Base-by-base conservation (phyloP, 1,140 invertebrate genomes). In the Drosophila jambulina region DNA sequence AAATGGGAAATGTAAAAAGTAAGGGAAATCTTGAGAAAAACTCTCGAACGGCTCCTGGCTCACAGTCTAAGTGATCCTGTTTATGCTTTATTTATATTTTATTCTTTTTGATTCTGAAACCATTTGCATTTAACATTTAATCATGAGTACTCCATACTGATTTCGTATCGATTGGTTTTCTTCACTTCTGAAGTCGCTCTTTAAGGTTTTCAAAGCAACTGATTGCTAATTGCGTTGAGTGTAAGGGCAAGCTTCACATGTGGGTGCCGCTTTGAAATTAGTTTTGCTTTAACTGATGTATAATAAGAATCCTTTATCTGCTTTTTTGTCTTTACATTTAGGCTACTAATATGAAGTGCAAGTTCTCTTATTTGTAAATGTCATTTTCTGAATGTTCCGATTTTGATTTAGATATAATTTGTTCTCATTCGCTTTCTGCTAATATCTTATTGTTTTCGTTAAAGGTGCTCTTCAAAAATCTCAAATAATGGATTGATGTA, bases 81-180 rank as follows among this genome's bases (percentile, higher is more conserved):
- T 34, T 48, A 59, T 76, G 45, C 43, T 48, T 32, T 74, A 75
- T 64, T 71, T 82, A 53, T 69, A 61, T 53, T 58, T 75, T 56
- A 63, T 90, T 70, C 27, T 65, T 43, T 88, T 84, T 81, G 85
- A 90, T 90, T 91, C 75, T 90, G 85, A 90, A 90, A 90, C 85
- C 85, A 90, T 90, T 90, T 90, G 81, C 78, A 85, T 90, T 88
- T 88, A 90, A 91, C 78, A 90, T 85, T 90, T 85, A 87, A 72
- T 87, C 46, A 67, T 77, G 54, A 57, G 75, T 54, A 51, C 46
- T 61, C 34, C 53, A 81, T 75, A 70, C 70, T 71, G 51, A 71
- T 64, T 60, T 87, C 36, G 23, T 56, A 70, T 61, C 64, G 51
- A 58, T 60, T 51, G 38, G 53, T 38, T 68, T 43, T 65, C 27